These are phyloP conservation scores for Lutjanus erythropterus DNA, from an alignment of 2,113 vertebrate species.

Conservation along the genomic window DNA sequence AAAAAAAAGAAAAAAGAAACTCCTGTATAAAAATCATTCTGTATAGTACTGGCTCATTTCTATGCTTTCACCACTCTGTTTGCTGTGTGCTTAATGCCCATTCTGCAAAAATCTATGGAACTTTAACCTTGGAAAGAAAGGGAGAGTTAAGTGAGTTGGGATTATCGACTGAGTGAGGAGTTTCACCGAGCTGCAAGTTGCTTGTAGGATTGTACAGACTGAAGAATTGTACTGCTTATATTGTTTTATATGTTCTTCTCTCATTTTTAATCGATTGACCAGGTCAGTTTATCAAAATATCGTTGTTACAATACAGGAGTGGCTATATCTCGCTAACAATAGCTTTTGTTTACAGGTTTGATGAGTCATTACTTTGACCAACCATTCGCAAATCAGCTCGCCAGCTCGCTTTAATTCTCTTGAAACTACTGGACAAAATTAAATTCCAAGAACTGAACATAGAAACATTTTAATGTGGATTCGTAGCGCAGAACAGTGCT, in stretches of 20 bases:
- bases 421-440: background rate
- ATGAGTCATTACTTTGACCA: background rate
- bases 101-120: background rate
- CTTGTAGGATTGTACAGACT: background rate
- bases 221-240: background rate
- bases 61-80: background rate
- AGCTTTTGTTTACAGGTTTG: background rate
- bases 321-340: background rate
- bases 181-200: background rate
- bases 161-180: background rate
- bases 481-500: background rate
- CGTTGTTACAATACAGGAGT: background rate
- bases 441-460: background rate
- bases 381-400: background rate
- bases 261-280: background rate
- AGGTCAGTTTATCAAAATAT: background rate
- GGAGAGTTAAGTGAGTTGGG: background rate
- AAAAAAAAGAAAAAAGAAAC: too few relatives aligned
- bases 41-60: background rate
- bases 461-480: background rate
- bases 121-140: background rate
- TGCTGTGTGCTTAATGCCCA: background rate
- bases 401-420: background rate
- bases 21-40: background rate
- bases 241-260: background rate